Evolutionary conservation across 2,888 invertebrate genomes (phyloP).

Genomic region (Caenorhabditis wallacei): DNA sequence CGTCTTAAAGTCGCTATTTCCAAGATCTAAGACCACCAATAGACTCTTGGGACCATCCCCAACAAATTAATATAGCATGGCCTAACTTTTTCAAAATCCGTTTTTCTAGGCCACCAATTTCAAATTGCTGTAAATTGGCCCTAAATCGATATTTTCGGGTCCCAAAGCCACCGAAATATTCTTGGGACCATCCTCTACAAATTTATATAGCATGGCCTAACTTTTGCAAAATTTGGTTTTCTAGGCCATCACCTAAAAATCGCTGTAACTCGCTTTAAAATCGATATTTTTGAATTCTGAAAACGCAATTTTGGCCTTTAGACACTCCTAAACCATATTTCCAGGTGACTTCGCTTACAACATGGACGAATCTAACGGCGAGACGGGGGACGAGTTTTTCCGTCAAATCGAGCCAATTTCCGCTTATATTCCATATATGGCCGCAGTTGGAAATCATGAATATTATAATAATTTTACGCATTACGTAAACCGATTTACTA

Average conservation of each 20-base stretch:
- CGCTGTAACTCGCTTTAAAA: not conserved
- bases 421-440: conserved; percentile 91
- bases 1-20: too few species aligned
- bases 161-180: not conserved
- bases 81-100: not conserved
- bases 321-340: too few species aligned
- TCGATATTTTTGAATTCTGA: not conserved
- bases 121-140: not conserved
- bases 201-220: not conserved
- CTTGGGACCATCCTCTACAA: not conserved
- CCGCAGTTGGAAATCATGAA: conserved; percentile 88
- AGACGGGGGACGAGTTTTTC: conserved; percentile 94
- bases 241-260: conserved; percentile 29
- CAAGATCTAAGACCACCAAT: too few species aligned
- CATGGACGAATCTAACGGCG: conserved; percentile 90
- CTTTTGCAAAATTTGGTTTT: conserved; percentile 10
- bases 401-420: conserved; percentile 91
- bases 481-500: conserved; percentile 93
- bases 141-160: not conserved
- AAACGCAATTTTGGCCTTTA: not conserved
- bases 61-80: not conserved
- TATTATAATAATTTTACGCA: conserved; percentile 88
- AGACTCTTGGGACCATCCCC: too few species aligned
- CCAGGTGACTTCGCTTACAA: conserved; percentile 96
- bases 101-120: conserved; percentile 5